These are phyloP conservation scores for Peromyscus aztecus DNA, from an alignment of 2,797 vertebrate genomes.

Conservation along the genomic window DNA sequence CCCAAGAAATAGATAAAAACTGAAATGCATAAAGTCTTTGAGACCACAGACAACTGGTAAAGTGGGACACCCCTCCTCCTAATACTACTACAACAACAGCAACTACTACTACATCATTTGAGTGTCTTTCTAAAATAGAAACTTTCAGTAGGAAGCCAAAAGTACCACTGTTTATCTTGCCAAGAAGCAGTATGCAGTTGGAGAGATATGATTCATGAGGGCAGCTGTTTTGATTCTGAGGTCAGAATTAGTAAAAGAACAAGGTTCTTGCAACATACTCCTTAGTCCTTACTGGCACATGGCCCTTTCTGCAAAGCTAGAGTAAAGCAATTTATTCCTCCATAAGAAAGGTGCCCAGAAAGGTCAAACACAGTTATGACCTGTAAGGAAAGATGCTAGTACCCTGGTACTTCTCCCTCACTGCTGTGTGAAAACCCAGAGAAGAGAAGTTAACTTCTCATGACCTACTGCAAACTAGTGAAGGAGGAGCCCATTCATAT, in stretches of 20 bases:
- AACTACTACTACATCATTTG: background rate
- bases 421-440: background rate
- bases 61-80: background rate
- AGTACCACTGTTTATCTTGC: background rate
- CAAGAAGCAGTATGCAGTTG: constrained; percentile 24
- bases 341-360: background rate
- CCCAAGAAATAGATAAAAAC: constrained; percentile 5
- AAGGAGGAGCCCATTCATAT: constrained; percentile 43
- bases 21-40: background rate
- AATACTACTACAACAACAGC: too few relatives aligned
- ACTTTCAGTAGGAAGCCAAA: constrained; percentile 24
- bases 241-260: constrained; percentile 49
- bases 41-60: background rate
- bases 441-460: constrained; percentile 20
- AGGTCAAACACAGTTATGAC: constrained; percentile 53
- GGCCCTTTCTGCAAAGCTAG: background rate
- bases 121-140: constrained; percentile 36
- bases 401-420: background rate
- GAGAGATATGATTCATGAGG: constrained; percentile 4
- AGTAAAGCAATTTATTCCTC: background rate
- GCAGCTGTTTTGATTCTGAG: constrained; percentile 52
- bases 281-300: background rate
- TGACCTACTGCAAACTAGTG: constrained; percentile 45
- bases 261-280: constrained; percentile 33
- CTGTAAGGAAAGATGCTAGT: background rate